These are phyloP conservation scores for Lucilia cuprina DNA, from an alignment of 1,140 invertebrate genomes.

Conservation along the genomic window DNA sequence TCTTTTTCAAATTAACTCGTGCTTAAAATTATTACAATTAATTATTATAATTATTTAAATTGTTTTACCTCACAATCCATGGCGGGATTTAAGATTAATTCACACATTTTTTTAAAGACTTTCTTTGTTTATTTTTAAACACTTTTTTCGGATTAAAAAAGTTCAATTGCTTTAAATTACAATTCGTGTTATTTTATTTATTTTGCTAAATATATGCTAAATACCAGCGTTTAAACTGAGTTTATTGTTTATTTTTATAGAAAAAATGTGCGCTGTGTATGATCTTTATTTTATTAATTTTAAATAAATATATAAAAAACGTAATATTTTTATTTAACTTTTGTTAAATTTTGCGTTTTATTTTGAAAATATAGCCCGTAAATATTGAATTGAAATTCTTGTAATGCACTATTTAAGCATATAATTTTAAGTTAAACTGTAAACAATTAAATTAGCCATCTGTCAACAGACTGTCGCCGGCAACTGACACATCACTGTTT, in stretches of 20 bases:
- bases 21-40: not conserved
- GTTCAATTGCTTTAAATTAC: not conserved
- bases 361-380: not conserved
- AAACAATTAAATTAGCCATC: not conserved
- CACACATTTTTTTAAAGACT: slow-evolving; percentile 49
- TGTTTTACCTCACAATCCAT: slow-evolving; percentile 54
- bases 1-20: not conserved
- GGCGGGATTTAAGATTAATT: slow-evolving; percentile 56
- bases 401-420: not conserved
- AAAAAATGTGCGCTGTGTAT: too few relatives aligned
- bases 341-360: not conserved
- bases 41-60: not conserved
- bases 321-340: not conserved
- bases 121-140: slow-evolving; percentile 7
- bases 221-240: not conserved
- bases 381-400: not conserved
- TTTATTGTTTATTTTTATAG: not conserved
- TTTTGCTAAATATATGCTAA: not conserved
- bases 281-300: too few relatives aligned
- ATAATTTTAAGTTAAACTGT: not conserved
- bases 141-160: not conserved
- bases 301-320: too few relatives aligned
- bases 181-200: not conserved
- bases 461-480: not conserved
- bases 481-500: not conserved